Evolutionary conservation across 2,113 vertebrate species (phyloP), one percentile per base, ranked within the genome.

Genomic region (Cryptomyrus ogoouensis): DNA sequence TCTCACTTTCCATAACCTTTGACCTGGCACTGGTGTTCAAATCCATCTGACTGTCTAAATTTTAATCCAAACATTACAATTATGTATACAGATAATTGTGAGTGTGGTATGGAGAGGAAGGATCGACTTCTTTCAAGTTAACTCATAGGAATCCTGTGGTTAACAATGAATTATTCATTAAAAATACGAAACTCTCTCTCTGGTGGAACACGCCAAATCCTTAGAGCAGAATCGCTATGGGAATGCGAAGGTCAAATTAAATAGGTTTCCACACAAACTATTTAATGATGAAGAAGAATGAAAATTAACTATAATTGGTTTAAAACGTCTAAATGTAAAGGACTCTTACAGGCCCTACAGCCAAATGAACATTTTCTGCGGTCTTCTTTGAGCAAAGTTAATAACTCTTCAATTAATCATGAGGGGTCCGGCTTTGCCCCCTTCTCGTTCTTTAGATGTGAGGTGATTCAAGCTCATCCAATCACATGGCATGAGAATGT

Each of bases 91-190:
- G 12, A 52, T 24, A 52, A 35, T 52, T 24, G 47, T 52, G 47
- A 53, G 17, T 21, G 53, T 58, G 52, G 35, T 47, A 46, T 87
- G 19, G 31, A 66, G 3, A 42, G 52, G 19, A 83, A 62, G 90
- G 90, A 89, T 91, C 91, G 88, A 91, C 93, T 91, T 93, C 92
- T 89, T 89, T 90, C 53, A 52, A 50, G 85, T 53, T 90, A 90
- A 91, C 90, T 89, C 85, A 88, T 66, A 92, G 92, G 92, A 92
- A 93, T 91, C 90, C 91, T 94, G 92, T 95, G 92, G 92, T 93
- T 95, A 90, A 92, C 92, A 91, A 95, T 96, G 92, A 95, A 95
- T 96, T 95, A 95, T 95, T 95, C 94, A 95, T 95, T 94, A 95
- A 93, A 94, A 95, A 95, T 93, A 95, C 93, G 93, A 89, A 91